Evolutionary conservation across 2,113 vertebrate genomes (phyloP), one percentile per base, ranked within the genome.

Genomic region (Odobenus rosmarus): DNA sequence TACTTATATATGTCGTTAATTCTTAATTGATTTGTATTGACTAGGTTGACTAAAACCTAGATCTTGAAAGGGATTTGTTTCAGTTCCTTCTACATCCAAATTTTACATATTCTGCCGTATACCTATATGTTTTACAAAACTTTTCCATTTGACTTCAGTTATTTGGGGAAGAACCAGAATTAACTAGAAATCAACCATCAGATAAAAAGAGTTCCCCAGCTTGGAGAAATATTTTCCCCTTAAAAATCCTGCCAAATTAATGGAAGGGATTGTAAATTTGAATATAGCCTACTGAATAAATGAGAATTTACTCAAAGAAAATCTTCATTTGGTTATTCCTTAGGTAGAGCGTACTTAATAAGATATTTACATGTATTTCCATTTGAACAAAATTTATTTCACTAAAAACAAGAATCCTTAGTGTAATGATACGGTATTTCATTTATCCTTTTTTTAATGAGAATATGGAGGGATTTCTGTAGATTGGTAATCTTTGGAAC

Each of bases 351-450:
- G 2, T 69, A 42, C n/a, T 84, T 49, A 71, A 69, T 67, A 90
- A 76, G 69, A 82, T 57, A 77, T 81, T 83, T 74, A 62, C 26
- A 79, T 3, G 1, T 19, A 51, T 64, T 94, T 88, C 57, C 33
- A 74, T 76, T 93, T 85, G 15, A 80, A 85, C 7, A 85, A 80
- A 87, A 94, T 62, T 84, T 33, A 92, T 80, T 85, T 94, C 23
- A n/a, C 28, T 92, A 18, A 21, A 64, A 84, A 57, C 31, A n/a
- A 82, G 24, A 6, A 51, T 74, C 28, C 33, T 89, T 42, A 57
- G 10, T 87, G 33, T 28, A 7, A 93, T 0, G 12, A n/a, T 88
- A 33, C 49, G 61, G 71, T 31, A 53, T 82, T 88, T 97, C 84
- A 69, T 82, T 86, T 88, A 18, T 57, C 36, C 8, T 49, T n/a